Evolutionary conservation across 2,113 vertebrate species (phyloP).

Genomic region (Eurypyga helias): DNA sequence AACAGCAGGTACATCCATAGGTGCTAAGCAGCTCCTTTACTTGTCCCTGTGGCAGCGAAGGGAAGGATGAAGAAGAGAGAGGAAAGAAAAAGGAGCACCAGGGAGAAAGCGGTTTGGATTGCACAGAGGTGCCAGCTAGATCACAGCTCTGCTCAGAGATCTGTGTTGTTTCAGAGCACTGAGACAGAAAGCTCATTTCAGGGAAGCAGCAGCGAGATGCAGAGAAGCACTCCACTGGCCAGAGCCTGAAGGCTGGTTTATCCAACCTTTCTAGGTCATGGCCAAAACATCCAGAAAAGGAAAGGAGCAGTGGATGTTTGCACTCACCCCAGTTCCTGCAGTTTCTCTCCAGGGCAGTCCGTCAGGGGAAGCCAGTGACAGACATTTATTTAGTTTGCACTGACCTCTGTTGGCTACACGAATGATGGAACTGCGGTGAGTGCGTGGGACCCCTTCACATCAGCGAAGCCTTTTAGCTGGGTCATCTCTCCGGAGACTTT

Average conservation of each 20-base stretch:
- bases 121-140: neutral
- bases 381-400: slow-evolving; percentile 39
- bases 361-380: neutral
- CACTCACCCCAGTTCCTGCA: neutral
- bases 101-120: neutral
- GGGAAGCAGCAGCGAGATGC: neutral
- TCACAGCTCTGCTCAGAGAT: neutral
- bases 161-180: neutral
- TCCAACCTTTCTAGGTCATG: neutral
- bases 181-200: neutral
- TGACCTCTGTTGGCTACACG: slow-evolving; percentile 11
- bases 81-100: neutral
- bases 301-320: neutral
- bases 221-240: neutral
- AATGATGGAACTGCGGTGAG: neutral
- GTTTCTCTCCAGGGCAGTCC: neutral
- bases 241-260: neutral
- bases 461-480: neutral
- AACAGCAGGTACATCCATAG: slow-evolving; percentile 50
- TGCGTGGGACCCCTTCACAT: neutral
- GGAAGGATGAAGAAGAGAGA: neutral
- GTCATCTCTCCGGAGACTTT: neutral
- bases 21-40: neutral
- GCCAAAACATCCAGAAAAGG: neutral
- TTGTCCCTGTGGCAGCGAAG: neutral